Percentiles rank a stretch among this genome's conserved stretches.
phyloP scores from a whole-genome alignment of 92 coral and sea anemone genomes.

The Pocillopora grandis region DNA sequence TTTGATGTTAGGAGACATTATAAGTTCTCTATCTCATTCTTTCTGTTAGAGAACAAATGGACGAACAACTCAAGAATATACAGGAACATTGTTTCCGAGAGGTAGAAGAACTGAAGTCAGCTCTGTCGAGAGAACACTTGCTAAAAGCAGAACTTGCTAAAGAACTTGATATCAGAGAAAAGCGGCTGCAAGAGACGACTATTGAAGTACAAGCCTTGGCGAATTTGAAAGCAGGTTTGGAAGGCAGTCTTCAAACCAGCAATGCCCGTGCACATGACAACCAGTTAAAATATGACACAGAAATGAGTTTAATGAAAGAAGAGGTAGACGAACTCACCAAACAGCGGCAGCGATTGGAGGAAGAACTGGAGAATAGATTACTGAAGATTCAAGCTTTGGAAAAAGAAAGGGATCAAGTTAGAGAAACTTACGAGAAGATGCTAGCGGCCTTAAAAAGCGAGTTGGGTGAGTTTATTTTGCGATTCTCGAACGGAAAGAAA shows the following conservation, averaged over 20 bases:
- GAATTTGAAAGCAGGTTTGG: conserved; percentile 30
- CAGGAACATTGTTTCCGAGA: conserved; percentile 43
- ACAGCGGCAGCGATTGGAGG: conserved; percentile 9
- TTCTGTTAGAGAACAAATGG: conserved; percentile 46
- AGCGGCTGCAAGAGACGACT: conserved; percentile 16
- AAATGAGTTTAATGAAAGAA: conserved; percentile 42
- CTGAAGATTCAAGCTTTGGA: conserved; percentile 31
- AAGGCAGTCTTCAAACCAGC: conserved; percentile 41
- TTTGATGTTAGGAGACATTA: no score
- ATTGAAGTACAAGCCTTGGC: conserved; percentile 32
- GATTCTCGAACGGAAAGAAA: neutral
- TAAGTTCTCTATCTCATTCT: neutral
- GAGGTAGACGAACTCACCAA: conserved; percentile 41
- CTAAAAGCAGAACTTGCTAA: conserved; percentile 12
- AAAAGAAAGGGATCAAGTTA: conserved; percentile 47
- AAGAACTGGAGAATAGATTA: conserved; percentile 4
- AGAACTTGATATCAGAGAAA: conserved; percentile 38
- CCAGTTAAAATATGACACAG: conserved; percentile 38
- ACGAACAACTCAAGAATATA: conserved; percentile 37
- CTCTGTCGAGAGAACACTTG: conserved; percentile 19
- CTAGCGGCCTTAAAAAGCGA: conserved; percentile 63
- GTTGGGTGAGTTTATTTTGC: conserved; percentile 51
- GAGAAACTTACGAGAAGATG: conserved; percentile 71
- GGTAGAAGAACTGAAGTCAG: conserved; percentile 25
- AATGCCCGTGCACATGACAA: conserved; percentile 33